Evolutionary conservation across 2,113 vertebrate species (phyloP).

Genomic region (Bungarus multicinctus): DNA sequence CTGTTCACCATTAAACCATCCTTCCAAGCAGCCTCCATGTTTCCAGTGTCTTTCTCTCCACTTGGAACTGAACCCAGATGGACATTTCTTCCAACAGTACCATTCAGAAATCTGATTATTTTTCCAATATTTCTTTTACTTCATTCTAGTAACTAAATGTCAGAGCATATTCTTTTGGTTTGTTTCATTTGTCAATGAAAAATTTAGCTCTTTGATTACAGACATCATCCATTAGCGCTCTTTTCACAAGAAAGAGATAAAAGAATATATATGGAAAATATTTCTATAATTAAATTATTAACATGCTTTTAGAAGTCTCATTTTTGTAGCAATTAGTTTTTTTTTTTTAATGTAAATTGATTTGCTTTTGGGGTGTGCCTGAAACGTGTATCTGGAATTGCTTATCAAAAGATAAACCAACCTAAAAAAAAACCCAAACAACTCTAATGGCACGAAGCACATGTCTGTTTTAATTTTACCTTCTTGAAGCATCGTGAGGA

Average conservation of each 20-base stretch:
- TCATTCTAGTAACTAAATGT: not conserved
- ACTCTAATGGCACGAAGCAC: not conserved
- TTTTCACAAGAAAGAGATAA: constrained; percentile 27
- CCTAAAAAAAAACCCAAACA: not conserved
- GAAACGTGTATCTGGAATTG: not conserved
- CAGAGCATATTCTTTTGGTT: constrained; percentile 26
- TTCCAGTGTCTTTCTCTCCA: too few species aligned
- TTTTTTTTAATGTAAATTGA: constrained; percentile 60
- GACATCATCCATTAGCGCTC: constrained; percentile 41
- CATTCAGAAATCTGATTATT: not conserved
- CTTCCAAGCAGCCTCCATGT: too few species aligned
- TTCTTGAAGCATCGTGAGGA: constrained; percentile 38
- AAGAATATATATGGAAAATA: constrained; percentile 39
- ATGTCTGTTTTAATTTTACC: constrained; percentile 39
- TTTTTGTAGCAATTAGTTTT: constrained; percentile 48
- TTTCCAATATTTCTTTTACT: not conserved
- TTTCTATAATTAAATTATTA: constrained; percentile 50
- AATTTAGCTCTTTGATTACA: constrained; percentile 36
- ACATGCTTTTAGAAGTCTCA: constrained; percentile 15
- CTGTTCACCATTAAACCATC: too few species aligned
- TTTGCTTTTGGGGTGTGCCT: constrained; percentile 28
- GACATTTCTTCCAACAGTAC: not conserved
- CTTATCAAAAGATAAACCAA: not conserved
- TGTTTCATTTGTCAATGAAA: constrained; percentile 48
- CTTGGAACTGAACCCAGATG: too few species aligned